These are phyloP conservation scores for Talpa occidentalis DNA, from an alignment of 2,113 vertebrate genomes.

Conservation along the genomic window DNA sequence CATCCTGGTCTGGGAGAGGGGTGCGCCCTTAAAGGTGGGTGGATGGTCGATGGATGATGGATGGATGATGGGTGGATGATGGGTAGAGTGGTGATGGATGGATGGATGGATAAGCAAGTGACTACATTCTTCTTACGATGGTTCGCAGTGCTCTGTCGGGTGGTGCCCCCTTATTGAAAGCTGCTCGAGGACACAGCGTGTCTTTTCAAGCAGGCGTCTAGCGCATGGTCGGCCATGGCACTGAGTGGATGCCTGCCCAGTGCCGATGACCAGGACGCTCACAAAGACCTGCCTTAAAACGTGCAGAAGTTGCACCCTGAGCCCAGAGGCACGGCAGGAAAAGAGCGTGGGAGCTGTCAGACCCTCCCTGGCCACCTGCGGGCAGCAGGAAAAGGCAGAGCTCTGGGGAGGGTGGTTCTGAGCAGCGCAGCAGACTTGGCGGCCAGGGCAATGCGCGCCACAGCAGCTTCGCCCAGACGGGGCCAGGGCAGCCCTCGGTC, in stretches of 20 bases:
- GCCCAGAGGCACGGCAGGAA: not conserved
- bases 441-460: no score
- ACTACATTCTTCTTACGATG: not conserved
- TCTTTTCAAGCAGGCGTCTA: not conserved
- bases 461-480: not conserved
- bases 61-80: not conserved
- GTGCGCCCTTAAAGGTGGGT: not conserved
- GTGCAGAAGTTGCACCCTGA: fast-evolving
- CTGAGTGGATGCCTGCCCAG: not conserved
- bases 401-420: not conserved
- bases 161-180: not conserved
- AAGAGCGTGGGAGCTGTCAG: not conserved
- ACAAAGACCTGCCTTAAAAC: not conserved
- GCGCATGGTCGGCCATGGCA: fast-evolving
- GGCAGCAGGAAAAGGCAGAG: not conserved
- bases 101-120: not conserved
- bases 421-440: not conserved
- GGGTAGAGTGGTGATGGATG: no score
- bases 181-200: not conserved
- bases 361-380: not conserved
- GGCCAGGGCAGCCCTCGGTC: no score
- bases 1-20: not conserved
- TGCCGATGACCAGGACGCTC: not conserved
- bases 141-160: fast-evolving
- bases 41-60: no score